Base-by-base conservation (phyloP, 2,888 invertebrate genomes). In the Athetis lepigone region DNA sequence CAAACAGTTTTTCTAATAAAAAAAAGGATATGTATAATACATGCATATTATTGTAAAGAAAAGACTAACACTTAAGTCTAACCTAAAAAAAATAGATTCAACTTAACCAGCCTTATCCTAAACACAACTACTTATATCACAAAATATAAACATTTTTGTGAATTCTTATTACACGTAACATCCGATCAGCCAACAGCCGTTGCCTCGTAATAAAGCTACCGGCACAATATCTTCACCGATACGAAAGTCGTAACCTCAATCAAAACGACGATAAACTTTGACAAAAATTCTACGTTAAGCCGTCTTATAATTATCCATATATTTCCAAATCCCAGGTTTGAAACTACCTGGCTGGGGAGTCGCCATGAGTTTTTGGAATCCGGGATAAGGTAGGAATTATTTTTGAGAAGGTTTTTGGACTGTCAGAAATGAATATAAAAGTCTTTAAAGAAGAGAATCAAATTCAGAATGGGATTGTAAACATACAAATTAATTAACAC, bases 251-350 rank as follows among this genome's bases (percentile, higher is more conserved):
- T 95, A 93, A 94, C 93, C 94, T 94, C 94, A 93, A 95, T 94
- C 94, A 94, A 91, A 95, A 93, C 79, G 90, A 88, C 92, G 88
- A 94, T 94, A 94, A 82, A 94, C 86, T 92, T 94, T 95, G 95
- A 93, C 95, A 94, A 94, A 93, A 94, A 94, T 93, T 94, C 93
- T 92, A 92, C 89, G 87, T 91, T 94, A 94, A 93, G 92, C 92
- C 92, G 91, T 90, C 90, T 91, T 94, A 94, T 94, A 93, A 94
- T 94, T 94, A 94, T 94, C 92, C 92, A 94, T 94, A 94, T 93
- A 93, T 94, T 94, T 93, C 92, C 88, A 85, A 89, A 89, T 88
- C 88, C 88, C 82, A 88, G n/a, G 80, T 81, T 83, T 86, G 71
- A 89, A 91, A 93, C 95, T 94, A 95, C 95, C 95, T 94, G 95